These are phyloP conservation scores for Aphodius granarius DNA, from an alignment of 2,888 invertebrate genomes.

Conservation along the genomic window DNA sequence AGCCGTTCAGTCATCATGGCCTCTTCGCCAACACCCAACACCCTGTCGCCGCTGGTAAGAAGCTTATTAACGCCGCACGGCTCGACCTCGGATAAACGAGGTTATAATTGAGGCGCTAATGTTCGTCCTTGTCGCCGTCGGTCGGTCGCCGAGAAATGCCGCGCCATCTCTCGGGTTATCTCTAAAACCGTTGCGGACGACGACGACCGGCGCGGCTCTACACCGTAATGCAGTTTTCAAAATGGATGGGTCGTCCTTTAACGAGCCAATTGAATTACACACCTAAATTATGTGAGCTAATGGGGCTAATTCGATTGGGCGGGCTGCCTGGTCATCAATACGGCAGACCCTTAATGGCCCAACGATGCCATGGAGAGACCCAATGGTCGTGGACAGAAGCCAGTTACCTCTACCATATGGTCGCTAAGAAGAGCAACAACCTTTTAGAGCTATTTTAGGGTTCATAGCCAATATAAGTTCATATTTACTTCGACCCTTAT, in stretches of 20 bases:
- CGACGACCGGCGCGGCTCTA: not conserved
- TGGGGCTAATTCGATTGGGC: constrained; percentile 48
- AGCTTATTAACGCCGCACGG: not conserved
- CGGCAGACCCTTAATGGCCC: constrained; percentile 33
- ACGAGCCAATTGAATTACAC: constrained; percentile 50
- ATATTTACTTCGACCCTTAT: no score
- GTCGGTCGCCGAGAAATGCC: not conserved
- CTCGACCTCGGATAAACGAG: not conserved
- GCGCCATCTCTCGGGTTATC: not conserved
- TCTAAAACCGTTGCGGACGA: no score
- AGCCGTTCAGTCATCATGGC: not conserved
- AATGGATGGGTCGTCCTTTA: constrained; percentile 45
- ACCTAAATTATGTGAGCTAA: constrained; percentile 50
- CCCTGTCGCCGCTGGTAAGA: not conserved
- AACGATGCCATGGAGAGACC: constrained; percentile 21
- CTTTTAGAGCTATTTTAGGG: no score
- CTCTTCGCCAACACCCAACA: not conserved
- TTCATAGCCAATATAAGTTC: no score
- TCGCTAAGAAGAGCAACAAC: constrained; percentile 20
- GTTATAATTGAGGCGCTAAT: not conserved
- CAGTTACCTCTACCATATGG: not conserved
- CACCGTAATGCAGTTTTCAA: constrained; percentile 45
- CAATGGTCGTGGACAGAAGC: constrained; percentile 6
- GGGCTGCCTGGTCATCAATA: constrained; percentile 44
- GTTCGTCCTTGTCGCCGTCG: not conserved